Conservation (phyloP, 2,797 vertebrate species). For the Xiphorhynchus erythropygius region DNA sequence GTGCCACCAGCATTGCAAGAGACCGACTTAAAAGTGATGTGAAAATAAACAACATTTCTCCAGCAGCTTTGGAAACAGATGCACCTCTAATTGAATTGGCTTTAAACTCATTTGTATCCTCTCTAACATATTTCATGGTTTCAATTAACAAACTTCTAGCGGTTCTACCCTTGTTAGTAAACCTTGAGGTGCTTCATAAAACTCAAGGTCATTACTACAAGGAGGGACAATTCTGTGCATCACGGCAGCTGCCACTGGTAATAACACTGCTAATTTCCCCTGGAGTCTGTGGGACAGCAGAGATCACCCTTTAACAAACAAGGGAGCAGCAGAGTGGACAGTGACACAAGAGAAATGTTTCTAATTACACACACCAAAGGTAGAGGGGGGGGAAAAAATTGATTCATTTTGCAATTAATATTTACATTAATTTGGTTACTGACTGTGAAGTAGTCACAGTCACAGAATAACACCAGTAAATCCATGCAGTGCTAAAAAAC, state of each 20-base stretch:
- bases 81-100: conserved; percentile 63
- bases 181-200: conserved; percentile 57
- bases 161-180: conserved; percentile 46
- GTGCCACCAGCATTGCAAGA: conserved; percentile 28
- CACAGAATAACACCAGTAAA: background rate
- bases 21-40: background rate
- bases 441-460: background rate
- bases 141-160: conserved; percentile 70
- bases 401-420: conserved; percentile 61
- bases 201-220: conserved; percentile 52
- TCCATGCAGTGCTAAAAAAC: background rate
- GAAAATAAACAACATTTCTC: conserved; percentile 36
- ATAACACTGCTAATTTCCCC: conserved; percentile 52
- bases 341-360: conserved; percentile 20
- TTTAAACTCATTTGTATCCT: conserved; percentile 65
- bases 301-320: background rate
- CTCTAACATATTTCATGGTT: conserved; percentile 59
- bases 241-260: conserved; percentile 17
- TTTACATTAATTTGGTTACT: conserved; percentile 17
- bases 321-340: conserved; percentile 30
- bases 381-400: background rate
- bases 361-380: conserved; percentile 51
- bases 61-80: conserved; percentile 63
- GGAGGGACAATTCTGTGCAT: conserved; percentile 53
- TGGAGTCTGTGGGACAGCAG: conserved; percentile 22